Percentiles rank a stretch among this genome's conserved stretches.
phyloP scores from a whole-genome alignment of 1,140 invertebrate species.

The Ceratina japonica region DNA sequence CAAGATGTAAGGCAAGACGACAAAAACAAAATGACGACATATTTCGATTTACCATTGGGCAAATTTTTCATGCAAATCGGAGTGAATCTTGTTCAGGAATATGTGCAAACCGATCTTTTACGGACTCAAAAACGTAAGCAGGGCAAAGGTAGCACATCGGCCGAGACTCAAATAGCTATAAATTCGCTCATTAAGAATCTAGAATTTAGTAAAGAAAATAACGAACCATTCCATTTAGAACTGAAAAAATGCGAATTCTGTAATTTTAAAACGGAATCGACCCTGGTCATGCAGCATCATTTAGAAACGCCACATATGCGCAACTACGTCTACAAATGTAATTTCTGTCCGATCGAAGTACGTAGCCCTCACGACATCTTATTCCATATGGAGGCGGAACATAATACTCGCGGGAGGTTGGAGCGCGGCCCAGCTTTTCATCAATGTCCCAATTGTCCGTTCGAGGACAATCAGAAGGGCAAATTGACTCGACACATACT shows the following conservation, averaged over 20 bases:
- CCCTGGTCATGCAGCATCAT: constrained; percentile 92
- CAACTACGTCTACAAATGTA: constrained; percentile 91
- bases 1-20: constrained; percentile 69
- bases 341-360: constrained; percentile 92
- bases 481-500: constrained; percentile 93
- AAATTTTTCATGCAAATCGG: constrained; percentile 97
- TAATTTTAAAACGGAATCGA: constrained; percentile 95
- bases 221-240: constrained; percentile 89
- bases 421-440: constrained; percentile 92
- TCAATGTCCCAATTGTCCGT: constrained; percentile 96
- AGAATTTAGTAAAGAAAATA: constrained; percentile 93
- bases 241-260: constrained; percentile 94
- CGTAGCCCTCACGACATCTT: constrained; percentile 92
- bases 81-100: constrained; percentile 94
- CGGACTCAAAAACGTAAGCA: constrained; percentile 91
- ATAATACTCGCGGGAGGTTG: constrained; percentile 89
- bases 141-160: constrained; percentile 82
- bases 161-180: constrained; percentile 87
- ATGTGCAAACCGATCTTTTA: constrained; percentile 93
- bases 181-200: constrained; percentile 90
- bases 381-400: constrained; percentile 94
- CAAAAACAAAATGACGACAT: constrained; percentile 78
- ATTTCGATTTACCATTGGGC: constrained; percentile 92
- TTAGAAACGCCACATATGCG: constrained; percentile 95
- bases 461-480: constrained; percentile 96